phyloP scores from a whole-genome alignment of 2,113 vertebrate species.

The Brachypodius melanocephalos region DNA sequence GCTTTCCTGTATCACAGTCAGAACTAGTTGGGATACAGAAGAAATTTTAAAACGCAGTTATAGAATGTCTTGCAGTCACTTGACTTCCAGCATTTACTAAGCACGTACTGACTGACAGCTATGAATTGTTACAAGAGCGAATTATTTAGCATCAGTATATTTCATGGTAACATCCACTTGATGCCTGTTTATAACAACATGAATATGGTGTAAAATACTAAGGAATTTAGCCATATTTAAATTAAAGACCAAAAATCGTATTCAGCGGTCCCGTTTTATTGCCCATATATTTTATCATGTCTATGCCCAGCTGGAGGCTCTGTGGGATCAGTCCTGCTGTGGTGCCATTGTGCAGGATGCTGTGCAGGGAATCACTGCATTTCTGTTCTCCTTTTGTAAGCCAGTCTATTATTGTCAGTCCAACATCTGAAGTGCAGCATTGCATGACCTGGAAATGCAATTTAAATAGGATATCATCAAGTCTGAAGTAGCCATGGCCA shows the following conservation, averaged over 20 bases:
- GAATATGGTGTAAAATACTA: background rate
- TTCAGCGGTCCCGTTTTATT: background rate
- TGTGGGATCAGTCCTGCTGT: background rate
- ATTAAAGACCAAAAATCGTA: background rate
- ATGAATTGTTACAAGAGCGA: background rate
- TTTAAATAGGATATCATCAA: background rate
- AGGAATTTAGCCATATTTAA: background rate
- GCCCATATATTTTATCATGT: background rate
- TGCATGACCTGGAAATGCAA: background rate
- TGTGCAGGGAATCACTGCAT: background rate
- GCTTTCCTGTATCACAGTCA: background rate
- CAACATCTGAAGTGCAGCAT: background rate
- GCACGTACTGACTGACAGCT: background rate
- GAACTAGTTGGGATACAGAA: background rate
- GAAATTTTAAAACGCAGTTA: background rate
- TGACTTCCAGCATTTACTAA: background rate
- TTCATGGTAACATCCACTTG: background rate
- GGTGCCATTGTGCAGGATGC: too few relatives aligned
- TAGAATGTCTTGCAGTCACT: background rate
- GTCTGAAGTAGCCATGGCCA: background rate
- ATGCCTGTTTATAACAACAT: background rate
- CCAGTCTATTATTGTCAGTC: background rate
- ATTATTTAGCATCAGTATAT: background rate
- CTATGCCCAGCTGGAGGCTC: background rate
- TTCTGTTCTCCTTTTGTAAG: background rate